Evolutionary conservation across 2,797 vertebrate species (phyloP), one percentile per base, ranked within the genome.

Genomic region (Phrynocephalus guinanensis): DNA sequence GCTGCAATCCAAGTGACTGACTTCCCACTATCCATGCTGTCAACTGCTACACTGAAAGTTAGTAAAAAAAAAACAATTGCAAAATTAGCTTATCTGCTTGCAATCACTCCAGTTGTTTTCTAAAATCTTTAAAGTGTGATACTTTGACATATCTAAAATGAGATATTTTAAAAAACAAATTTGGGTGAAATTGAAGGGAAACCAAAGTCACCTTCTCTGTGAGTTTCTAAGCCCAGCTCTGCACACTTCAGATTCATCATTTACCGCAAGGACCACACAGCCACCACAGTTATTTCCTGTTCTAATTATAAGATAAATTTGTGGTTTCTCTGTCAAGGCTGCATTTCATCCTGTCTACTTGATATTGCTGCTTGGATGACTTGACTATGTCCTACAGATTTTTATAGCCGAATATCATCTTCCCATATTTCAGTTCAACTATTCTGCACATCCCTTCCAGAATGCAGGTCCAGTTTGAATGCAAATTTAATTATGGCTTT

Each of bases 281-380:
- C 0, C 70, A 79, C 79, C 90, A 89, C 86, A 91, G 88, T 28
- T 76, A 93, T 78, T 92, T 92, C 86, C 93, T 91, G 0, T 1
- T n/a, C 86, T 93, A 80, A 91, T 93, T 90, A 87, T 63, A 87
- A 78, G 79, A 90, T 71, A 28, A 79, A 90, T 76, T 70, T 77
- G 87, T 52, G 88, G 56, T 81, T 70, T 83, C 24, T 56, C 82
- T 91, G 48, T 63, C 71, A 67, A 89, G 84, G 63, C 87, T 63
- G 6, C 0, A 0, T 56, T 56, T 67, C 75, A 84, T 86, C 28
- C 87, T 79, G 24, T 1, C 38, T 48, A 78, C 92, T 85, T 78
- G 72, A 77, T 90, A 87, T 91, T 87, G 85, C 60, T 22, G 38
- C 13, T 44, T 79, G 70, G 48, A 9, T 83, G 71, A 87, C 88